Conservation (phyloP, 2,797 vertebrate species). For the Clarias laeviceps region DNA sequence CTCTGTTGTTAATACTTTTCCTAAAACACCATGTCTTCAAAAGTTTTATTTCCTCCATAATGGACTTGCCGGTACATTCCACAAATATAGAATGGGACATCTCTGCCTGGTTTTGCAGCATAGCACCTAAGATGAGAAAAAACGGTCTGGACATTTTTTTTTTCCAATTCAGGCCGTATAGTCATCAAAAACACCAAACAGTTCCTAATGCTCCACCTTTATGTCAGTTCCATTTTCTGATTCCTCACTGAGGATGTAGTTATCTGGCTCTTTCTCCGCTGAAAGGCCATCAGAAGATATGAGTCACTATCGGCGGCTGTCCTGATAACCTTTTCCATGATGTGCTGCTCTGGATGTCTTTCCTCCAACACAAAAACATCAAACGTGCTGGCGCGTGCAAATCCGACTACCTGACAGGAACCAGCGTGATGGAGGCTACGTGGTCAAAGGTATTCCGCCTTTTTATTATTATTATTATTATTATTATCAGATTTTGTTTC, state of each 20-base stretch:
- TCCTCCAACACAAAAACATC: not conserved
- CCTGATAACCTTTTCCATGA: slow-evolving; percentile 14
- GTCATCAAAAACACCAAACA: not conserved
- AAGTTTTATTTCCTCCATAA: not conserved
- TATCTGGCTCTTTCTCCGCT: slow-evolving; percentile 8
- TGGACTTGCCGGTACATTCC: not conserved
- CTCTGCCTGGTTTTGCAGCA: not conserved
- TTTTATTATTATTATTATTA: not conserved
- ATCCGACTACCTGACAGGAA: not conserved
- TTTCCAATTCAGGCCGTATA: not conserved
- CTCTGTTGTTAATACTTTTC: not conserved
- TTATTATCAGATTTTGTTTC: not conserved
- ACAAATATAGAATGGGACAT: not conserved
- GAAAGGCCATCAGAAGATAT: slow-evolving; percentile 8
- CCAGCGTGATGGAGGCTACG: not conserved
- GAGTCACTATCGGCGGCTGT: not conserved
- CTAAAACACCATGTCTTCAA: not conserved
- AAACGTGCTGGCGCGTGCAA: not conserved
- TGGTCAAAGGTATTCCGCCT: not conserved
- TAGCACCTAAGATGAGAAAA: not conserved
- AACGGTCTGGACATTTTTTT: not conserved
- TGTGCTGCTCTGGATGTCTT: slow-evolving; percentile 1
- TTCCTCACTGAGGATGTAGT: not conserved
- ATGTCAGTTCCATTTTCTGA: not conserved
- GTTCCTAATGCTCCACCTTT: not conserved